These are phyloP conservation scores for Hemitrygon akajei DNA, from an alignment of 2,797 vertebrate genomes.

Conservation along the genomic window DNA sequence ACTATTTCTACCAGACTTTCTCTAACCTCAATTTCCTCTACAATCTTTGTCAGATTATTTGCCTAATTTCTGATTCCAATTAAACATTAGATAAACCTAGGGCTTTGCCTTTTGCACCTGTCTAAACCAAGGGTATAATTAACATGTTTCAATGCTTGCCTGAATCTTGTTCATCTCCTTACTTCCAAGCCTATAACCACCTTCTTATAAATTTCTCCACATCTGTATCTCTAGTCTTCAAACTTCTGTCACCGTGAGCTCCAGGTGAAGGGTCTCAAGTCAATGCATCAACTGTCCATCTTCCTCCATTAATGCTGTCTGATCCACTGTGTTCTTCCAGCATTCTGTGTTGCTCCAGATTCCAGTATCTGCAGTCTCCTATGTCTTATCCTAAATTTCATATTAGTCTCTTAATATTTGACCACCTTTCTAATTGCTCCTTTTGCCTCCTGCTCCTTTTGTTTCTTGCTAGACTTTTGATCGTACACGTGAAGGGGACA, in stretches of 20 bases:
- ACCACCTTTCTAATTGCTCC: background rate
- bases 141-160: background rate
- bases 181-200: background rate
- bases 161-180: background rate
- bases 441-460: background rate
- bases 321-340: no score
- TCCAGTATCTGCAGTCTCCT: no score
- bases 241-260: no score
- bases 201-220: background rate
- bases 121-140: background rate
- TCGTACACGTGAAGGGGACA: background rate
- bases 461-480: background rate
- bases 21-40: no score
- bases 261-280: background rate
- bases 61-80: background rate
- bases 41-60: background rate
- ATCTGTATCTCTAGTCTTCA: background rate
- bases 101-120: background rate
- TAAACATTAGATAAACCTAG: background rate
- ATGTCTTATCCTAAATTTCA: background rate
- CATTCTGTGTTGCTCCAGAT: no score
- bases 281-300: no score
- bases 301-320: no score
- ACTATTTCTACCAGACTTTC: background rate
- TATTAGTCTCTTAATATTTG: background rate